Evolutionary conservation across 2,888 invertebrate species (phyloP), one percentile per base, ranked within the genome.

Genomic region (Trichogramma evanescens): DNA sequence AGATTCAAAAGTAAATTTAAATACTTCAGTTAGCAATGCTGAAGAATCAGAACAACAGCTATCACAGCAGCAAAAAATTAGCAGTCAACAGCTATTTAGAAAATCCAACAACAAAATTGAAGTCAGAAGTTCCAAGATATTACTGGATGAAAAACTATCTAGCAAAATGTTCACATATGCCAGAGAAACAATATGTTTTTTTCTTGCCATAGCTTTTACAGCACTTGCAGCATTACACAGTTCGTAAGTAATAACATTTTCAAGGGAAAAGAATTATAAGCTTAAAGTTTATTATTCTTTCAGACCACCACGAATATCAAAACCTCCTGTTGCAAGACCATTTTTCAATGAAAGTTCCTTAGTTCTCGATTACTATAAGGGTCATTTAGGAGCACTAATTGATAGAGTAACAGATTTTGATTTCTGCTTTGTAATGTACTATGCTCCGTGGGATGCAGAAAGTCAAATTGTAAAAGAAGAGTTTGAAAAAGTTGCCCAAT

Each of bases 401-500:
- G 79, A 83, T 9, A 76, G 83, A 61, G 82, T 89, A 0, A 80
- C 84, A 5, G 79, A 81, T 61, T 84, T 86, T 3, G 94, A 94
- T 76, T 79, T 93, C 5, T 86, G 93, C 45, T 87, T 95, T 78
- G 85, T 95, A 39, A 92, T 95, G 88, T 95, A 92, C 76, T 95
- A 96, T 80, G 95, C 95, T 6, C 93, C 95, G 0, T 96, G 95
- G 95, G 93, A 93, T 81, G 89, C 93, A 0, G 89, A 92, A 73
- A 90, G 91, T 68, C 89, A 91, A 74, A 82, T 83, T 71, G 85
- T 89, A 0, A 81, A 88, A 57, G 79, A 82, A 61, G 89, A 92
- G 70, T 91, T 91, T 80, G 88, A 89, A 70, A 82, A 81, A 68
- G 87, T 89, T 58, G 91, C 93, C 3, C 79, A 79, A 69, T 82